Base-by-base conservation (phyloP, 1,140 invertebrate species). In the Drosophila repleta region DNA sequence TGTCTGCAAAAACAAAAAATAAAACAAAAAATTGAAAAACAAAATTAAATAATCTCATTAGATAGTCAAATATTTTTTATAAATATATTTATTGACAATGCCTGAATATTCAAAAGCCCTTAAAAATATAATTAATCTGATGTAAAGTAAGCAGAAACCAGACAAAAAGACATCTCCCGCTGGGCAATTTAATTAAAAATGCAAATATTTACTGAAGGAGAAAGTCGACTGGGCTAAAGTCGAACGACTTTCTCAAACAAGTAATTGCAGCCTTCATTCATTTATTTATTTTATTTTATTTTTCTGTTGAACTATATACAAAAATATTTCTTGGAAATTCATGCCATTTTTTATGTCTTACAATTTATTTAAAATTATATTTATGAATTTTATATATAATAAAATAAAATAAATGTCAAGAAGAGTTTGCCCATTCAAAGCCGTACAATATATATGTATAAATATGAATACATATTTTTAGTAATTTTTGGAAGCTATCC, bases 1-100 rank as follows among this genome's bases (percentile, higher is more conserved):
- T 57, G 49, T 68, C 82, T 84, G 74, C 15, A 67, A 72, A 32
- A 26, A 24, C 66, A 63, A n/a, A 48, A 24, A 43, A 2, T 4
- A 52, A 56, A 56, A 43, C n/a, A n/a, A n/a, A n/a, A n/a, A n/a
- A n/a, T n/a, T n/a, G n/a, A 67, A 72, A 32, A 26, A 24, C 66
- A 63, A n/a, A 48, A 24, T 35, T 2, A 2, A 52, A 56, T 49
- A 43, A 43, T 15, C 13, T 15, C 13, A 41, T 41, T 15, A 37
- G 11, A 39, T n/a, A 13, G 3, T 39, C 13, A 43, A 43, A 15
- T 43, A 43, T 17, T 43, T 21, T 64, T 20, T 15, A 29, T 39
- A 18, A 39, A 4, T n/a, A 6, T 41, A 5, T 17, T 41, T 51
- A 18, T 21, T 15, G 45, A 45, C 32, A 46, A 18, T 29, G 26